Conservation (phyloP, 2,113 vertebrate genomes). For the Cepphus grylle region DNA sequence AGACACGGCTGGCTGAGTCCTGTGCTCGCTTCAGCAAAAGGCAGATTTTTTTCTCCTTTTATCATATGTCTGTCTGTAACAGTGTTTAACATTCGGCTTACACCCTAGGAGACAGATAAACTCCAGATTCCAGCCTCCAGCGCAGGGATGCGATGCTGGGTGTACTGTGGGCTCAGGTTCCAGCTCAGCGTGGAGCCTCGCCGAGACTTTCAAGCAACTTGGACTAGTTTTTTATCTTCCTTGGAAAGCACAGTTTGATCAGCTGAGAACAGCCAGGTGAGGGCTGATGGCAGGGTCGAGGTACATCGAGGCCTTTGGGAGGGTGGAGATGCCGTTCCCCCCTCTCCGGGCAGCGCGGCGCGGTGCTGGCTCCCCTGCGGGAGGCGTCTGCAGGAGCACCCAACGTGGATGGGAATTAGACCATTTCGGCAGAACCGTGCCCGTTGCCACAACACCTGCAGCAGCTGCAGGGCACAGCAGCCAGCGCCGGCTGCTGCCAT, state of each 20-base stretch:
- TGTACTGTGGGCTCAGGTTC: neutral
- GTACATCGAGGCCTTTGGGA: fast-evolving
- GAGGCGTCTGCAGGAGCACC: too few species aligned
- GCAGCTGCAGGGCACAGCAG: neutral
- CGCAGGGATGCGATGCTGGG: neutral
- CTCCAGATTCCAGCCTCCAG: too few species aligned
- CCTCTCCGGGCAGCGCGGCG: fast-evolving
- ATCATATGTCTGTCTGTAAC: neutral
- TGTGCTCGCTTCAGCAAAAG: neutral
- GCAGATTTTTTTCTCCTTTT: neutral
- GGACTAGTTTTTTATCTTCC: fast-evolving
- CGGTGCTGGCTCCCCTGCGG: neutral
- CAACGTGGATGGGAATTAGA: too few species aligned
- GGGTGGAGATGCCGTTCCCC: fast-evolving
- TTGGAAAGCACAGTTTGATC: fast-evolving
- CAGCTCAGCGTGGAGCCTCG: fast-evolving
- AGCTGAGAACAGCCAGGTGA: fast-evolving
- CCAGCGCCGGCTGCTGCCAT: fast-evolving
- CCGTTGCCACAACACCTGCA: neutral
- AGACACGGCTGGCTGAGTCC: neutral
- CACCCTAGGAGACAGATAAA: neutral
- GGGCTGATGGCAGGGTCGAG: fast-evolving
- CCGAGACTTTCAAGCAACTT: fast-evolving
- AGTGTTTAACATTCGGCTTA: neutral
- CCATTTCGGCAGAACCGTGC: fast-evolving